Percentiles rank a stretch among this genome's conserved stretches.
Evolutionary conservation across 1,140 invertebrate genomes (phyloP).

Genomic region (Cyclargus thomasi): DNA sequence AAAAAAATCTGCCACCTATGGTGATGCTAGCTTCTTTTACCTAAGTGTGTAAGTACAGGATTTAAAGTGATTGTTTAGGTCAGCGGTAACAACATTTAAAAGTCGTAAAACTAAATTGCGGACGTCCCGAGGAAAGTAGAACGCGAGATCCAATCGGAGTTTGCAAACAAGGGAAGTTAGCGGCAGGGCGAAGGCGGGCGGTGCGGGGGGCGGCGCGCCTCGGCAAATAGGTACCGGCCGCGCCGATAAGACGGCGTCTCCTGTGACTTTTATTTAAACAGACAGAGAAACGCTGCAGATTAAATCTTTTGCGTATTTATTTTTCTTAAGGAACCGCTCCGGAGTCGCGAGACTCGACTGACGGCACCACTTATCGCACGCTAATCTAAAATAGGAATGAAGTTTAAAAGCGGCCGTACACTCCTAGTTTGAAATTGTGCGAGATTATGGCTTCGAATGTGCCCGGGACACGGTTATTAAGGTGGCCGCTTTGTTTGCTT

Average conservation of each 20-base stretch:
- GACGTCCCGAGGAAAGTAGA: constrained; percentile 67
- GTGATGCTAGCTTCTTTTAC: neutral
- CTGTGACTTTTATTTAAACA: constrained; percentile 69
- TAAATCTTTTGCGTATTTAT: constrained; percentile 64
- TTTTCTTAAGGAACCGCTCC: constrained; percentile 48
- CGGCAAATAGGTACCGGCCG: constrained; percentile 61
- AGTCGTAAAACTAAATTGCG: constrained; percentile 71
- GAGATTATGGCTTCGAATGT: neutral
- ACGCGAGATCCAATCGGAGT: constrained; percentile 70
- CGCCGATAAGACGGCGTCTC: constrained; percentile 64
- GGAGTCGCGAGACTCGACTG: constrained; percentile 49
- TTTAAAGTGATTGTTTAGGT: constrained; percentile 45
- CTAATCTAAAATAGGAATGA: constrained; percentile 51
- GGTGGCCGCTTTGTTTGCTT: constrained; percentile 59
- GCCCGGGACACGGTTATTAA: constrained; percentile 59
- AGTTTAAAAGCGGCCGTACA: constrained; percentile 51
- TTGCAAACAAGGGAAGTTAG: constrained; percentile 73
- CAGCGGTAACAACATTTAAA: constrained; percentile 59
- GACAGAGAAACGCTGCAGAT: constrained; percentile 62
- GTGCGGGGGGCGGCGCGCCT: constrained; percentile 51
- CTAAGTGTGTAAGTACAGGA: constrained; percentile 18
- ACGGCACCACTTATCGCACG: constrained; percentile 51
- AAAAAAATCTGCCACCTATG: neutral
- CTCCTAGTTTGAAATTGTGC: constrained; percentile 21
- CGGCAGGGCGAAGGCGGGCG: constrained; percentile 25